These are phyloP conservation scores for Ectropis crepuscularia DNA, from an alignment of 2,888 invertebrate species.

Conservation along the genomic window DNA sequence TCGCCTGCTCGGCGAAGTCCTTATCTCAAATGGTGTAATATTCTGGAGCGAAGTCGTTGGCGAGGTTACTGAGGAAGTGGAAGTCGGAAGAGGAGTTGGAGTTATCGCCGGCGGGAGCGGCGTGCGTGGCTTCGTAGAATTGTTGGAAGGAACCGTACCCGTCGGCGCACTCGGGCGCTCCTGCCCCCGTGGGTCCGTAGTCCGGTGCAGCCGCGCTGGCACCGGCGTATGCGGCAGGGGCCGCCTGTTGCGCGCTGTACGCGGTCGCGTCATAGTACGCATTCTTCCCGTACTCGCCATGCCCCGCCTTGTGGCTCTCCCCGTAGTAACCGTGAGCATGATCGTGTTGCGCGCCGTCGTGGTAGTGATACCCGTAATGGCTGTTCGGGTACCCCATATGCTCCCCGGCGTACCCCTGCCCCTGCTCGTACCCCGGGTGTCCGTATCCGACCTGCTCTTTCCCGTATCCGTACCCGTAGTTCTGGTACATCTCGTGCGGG, in stretches of 20 bases:
- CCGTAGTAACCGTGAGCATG: slow-evolving; percentile 77
- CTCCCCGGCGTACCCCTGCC: slow-evolving; percentile 73
- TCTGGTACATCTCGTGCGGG: slow-evolving; percentile 81
- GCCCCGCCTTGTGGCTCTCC: slow-evolving; percentile 79
- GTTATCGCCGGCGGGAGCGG: slow-evolving; percentile 88
- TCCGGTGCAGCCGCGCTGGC: slow-evolving; percentile 64
- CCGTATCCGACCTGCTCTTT: slow-evolving; percentile 83
- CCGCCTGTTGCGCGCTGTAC: slow-evolving; percentile 68
- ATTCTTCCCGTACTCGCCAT: slow-evolving; percentile 82
- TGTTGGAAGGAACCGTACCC: slow-evolving; percentile 89
- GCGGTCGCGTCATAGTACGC: slow-evolving; percentile 75
- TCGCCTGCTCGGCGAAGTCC: slow-evolving; percentile 83
- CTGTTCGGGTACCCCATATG: slow-evolving; percentile 77
- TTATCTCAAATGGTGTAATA: slow-evolving; percentile 90
- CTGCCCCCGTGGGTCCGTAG: slow-evolving; percentile 53
- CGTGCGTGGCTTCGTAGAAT: slow-evolving; percentile 86
- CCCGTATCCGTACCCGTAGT: slow-evolving; percentile 81
- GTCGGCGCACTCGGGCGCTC: slow-evolving; percentile 82
- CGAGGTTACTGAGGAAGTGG: slow-evolving; percentile 95
- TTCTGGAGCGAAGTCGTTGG: slow-evolving; percentile 96
- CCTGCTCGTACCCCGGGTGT: slow-evolving; percentile 84
- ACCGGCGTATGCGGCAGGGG: slow-evolving; percentile 47
- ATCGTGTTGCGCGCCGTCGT: slow-evolving; percentile 73
- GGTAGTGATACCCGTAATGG: slow-evolving; percentile 82
- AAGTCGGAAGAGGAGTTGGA: slow-evolving; percentile 97